Percentiles rank a stretch among this genome's conserved stretches.
phyloP scores from a whole-genome alignment of 2,113 vertebrate species.

The Turnix velox region DNA sequence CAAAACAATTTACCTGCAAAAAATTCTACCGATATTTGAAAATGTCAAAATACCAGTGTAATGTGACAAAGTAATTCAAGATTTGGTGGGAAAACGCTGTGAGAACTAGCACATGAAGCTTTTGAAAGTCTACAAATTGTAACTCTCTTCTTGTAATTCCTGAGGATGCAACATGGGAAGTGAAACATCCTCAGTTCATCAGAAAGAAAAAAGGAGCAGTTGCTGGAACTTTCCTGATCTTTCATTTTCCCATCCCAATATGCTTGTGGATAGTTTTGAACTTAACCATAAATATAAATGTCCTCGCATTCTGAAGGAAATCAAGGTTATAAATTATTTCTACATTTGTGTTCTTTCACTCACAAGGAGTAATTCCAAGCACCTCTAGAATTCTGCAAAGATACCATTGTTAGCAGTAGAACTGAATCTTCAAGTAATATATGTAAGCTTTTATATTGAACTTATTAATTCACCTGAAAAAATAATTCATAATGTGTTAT shows the following conservation, averaged over 20 bases:
- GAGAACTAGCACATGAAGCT: background rate
- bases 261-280: background rate
- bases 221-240: background rate
- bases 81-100: background rate
- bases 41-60: background rate
- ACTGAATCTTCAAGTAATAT: background rate
- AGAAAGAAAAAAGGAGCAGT: background rate
- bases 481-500: background rate
- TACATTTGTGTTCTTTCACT: background rate
- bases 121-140: background rate
- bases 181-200: background rate
- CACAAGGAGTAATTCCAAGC: background rate
- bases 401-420: background rate
- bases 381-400: background rate
- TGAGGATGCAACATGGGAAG: background rate
- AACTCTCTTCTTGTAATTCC: background rate
- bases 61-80: background rate
- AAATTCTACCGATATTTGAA: background rate
- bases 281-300: background rate
- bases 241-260: background rate
- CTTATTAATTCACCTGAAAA: background rate
- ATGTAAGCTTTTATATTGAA: background rate
- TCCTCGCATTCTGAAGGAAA: background rate
- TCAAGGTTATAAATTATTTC: background rate
- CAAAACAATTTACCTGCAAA: background rate